These are phyloP conservation scores for Linepithema humile DNA, from an alignment of 1,140 invertebrate genomes.

Conservation along the genomic window DNA sequence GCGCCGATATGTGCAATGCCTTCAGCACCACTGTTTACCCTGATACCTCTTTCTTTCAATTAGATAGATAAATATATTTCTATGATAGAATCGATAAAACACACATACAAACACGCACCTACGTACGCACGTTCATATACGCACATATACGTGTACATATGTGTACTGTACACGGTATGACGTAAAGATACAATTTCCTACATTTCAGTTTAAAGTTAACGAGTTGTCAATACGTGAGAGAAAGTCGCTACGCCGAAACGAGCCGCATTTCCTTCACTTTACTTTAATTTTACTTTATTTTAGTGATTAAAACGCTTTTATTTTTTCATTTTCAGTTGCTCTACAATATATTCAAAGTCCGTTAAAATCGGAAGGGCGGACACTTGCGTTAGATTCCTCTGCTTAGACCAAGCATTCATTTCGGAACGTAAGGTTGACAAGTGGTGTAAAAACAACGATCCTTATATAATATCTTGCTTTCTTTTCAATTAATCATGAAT, in stretches of 20 bases:
- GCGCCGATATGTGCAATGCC: constrained; percentile 32
- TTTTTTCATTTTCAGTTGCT: no score
- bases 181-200: constrained; percentile 56
- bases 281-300: no score
- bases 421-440: no score
- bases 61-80: constrained; percentile 21
- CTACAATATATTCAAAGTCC: no score
- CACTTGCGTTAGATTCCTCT: no score
- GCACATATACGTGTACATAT: neutral
- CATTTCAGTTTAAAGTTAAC: constrained; percentile 49
- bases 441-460: no score
- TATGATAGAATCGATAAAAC: constrained; percentile 26
- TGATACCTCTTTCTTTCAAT: constrained; percentile 7
- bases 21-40: neutral
- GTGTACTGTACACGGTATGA: no score
- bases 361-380: no score
- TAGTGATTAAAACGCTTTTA: no score
- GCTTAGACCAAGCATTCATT: no score
- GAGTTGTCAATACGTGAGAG: constrained; percentile 3
- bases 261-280: no score
- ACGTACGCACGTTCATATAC: neutral
- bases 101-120: neutral
- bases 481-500: neutral
- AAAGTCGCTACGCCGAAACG: no score
- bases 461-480: neutral